phyloP scores from a whole-genome alignment of 2,113 vertebrate genomes.

The Rhynchomys soricoides region DNA sequence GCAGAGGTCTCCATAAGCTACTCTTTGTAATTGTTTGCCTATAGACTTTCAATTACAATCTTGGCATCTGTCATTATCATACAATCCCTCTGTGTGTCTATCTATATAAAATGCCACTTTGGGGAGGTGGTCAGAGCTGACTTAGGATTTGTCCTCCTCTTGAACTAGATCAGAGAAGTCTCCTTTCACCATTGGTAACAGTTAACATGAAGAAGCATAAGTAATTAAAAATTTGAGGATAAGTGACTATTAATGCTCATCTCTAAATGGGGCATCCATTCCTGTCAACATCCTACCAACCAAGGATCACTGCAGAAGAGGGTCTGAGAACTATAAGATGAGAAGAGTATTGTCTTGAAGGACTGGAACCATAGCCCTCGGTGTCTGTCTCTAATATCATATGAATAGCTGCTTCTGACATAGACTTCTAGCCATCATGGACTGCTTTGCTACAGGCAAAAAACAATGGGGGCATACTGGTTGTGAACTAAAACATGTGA shows the following conservation, averaged over 20 bases:
- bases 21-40: not conserved
- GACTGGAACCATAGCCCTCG: not conserved
- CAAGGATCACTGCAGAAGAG: not conserved
- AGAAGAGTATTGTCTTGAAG: not conserved
- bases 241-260: not conserved
- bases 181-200: not conserved
- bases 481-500: not conserved
- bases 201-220: not conserved
- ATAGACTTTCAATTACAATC: not conserved
- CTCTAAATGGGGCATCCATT: not conserved
- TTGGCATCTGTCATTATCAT: not conserved
- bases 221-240: too few relatives aligned
- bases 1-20: too few relatives aligned
- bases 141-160: not conserved
- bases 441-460: not conserved
- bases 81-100: not conserved
- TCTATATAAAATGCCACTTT: not conserved
- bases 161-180: too few relatives aligned
- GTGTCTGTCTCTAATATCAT: not conserved
- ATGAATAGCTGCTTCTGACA: not conserved
- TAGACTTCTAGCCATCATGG: not conserved
- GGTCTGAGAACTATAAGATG: not conserved
- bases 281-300: not conserved
- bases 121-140: not conserved
- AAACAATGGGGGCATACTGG: not conserved